Evolutionary conservation across 35 echinoderm and acorn worm genomes (phyloP).

Genomic region (Eucidaris tribuloides): DNA sequence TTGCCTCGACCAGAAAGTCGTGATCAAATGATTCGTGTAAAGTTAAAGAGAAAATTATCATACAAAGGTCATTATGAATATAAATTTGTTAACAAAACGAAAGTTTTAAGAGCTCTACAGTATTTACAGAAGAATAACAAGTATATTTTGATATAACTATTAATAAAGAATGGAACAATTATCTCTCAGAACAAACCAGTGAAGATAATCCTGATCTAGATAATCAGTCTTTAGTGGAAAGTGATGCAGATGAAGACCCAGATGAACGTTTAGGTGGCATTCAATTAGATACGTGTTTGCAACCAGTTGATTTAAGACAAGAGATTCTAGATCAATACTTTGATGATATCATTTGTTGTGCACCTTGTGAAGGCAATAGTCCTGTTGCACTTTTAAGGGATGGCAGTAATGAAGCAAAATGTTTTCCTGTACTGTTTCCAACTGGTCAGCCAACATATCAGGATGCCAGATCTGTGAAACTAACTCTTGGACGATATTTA

Average conservation of each 20-base stretch:
- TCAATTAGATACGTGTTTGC: conserved; percentile 34
- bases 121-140: conserved; percentile 47
- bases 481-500: conserved; percentile 48
- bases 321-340: conserved; percentile 45
- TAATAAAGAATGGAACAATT: conserved; percentile 22
- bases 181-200: conserved; percentile 19
- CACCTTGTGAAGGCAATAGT: conserved; percentile 72
- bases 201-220: conserved; percentile 14
- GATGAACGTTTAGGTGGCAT: conserved; percentile 22
- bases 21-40: conserved; percentile 46
- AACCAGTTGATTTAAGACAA: conserved; percentile 60
- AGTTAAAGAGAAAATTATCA: conserved; percentile 55
- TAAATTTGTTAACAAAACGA: conserved; percentile 44
- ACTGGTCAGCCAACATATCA: conserved; percentile 26
- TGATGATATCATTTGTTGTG: conserved; percentile 54
- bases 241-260: too few species aligned
- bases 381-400: conserved; percentile 49
- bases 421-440: conserved; percentile 13
- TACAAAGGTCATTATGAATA: conserved; percentile 70
- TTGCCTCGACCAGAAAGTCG: conserved; percentile 35
- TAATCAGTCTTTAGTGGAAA: too few species aligned
- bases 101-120: conserved; percentile 34
- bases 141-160: conserved; percentile 21
- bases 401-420: conserved; percentile 40
- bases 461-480: conserved; percentile 16